Conservation (phyloP, 2,888 invertebrate genomes). For the Unio pictorum region DNA sequence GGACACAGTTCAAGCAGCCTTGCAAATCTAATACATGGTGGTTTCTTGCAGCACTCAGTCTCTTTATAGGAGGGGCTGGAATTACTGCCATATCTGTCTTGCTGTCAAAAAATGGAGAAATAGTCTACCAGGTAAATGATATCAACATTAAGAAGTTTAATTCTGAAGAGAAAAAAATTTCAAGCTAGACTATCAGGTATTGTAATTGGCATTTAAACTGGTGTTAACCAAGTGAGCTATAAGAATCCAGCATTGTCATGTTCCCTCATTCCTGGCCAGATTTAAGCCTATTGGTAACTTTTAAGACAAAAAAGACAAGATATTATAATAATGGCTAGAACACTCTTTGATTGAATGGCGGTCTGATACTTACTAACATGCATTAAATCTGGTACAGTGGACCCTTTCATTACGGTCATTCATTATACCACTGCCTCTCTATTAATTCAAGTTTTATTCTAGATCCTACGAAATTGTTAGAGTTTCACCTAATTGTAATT, state of each 20-base stretch:
- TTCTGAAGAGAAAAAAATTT: too few relatives aligned
- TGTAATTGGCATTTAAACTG: too few relatives aligned
- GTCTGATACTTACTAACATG: too few relatives aligned
- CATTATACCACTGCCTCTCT: neutral
- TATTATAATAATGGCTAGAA: neutral
- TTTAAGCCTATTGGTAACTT: neutral
- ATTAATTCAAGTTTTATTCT: too few relatives aligned
- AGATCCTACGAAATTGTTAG: too few relatives aligned
- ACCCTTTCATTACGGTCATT: neutral
- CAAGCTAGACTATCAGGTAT: too few relatives aligned
- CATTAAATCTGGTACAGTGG: neutral
- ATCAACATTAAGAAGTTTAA: too few relatives aligned
- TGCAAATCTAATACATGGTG: conserved; percentile 69
- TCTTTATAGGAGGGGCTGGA: conserved; percentile 69
- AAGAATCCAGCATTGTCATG: too few relatives aligned
- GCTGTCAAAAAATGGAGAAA: conserved; percentile 41
- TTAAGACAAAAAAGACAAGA: neutral
- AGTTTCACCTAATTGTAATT: too few relatives aligned
- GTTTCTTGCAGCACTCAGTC: conserved; percentile 64
- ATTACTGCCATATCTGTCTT: conserved; percentile 63
- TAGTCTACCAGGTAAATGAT: conserved; percentile 45
- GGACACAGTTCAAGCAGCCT: too few relatives aligned
- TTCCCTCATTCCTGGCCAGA: too few relatives aligned
- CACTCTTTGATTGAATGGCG: neutral
- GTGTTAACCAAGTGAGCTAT: too few relatives aligned